Base-by-base conservation (phyloP, 1,140 invertebrate species). In the Drosophila rhopaloa region DNA sequence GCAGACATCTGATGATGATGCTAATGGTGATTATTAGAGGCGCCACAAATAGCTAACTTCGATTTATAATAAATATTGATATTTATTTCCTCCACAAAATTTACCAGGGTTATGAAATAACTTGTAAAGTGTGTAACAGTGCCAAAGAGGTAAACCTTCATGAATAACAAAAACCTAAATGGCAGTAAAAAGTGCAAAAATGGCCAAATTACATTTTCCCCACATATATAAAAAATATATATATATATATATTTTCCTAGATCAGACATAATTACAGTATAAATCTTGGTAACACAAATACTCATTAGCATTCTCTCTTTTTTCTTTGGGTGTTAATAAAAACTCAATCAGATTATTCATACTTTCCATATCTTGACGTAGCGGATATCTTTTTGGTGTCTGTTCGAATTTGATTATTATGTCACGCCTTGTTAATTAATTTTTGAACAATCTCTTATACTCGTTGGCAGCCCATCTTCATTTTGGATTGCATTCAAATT, bases 391-490 rank as follows among this genome's bases (percentile, higher is more conserved):
- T 67, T 53, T 62, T 19, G 59, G 24, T 46, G 46, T 38, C 32
- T 70, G 50, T 48, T 60, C 43, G 56, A 19, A 16, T 63, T 57
- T 63, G 79, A 86, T 86, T 83, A 88, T 88, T 89, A 89, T 89
- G 65, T 88, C 84, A 88, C 68, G 77, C 73, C 84, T 88, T 84
- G 76, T 89, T 88, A 84, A 88, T 88, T 88, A 80, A 80, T 79
- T 82, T 82, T 57, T 67, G 61, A 71, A 68, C 73, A 76, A 66
- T 54, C 68, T 62, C 76, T 72, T 81, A 74, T 54, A 55, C 76
- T 72, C 48, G 61, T 47, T 65, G 48, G 60, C 47, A 44, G 60
- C 47, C 55, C 68, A 68, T 67, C 79, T 65, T 76, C 63, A 65
- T 53, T 79, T 70, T 51, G 38, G 40, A 54, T 73, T 79, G 61